Evolutionary conservation across 2,888 invertebrate genomes (phyloP).

Genomic region (Papilio elwesi): DNA sequence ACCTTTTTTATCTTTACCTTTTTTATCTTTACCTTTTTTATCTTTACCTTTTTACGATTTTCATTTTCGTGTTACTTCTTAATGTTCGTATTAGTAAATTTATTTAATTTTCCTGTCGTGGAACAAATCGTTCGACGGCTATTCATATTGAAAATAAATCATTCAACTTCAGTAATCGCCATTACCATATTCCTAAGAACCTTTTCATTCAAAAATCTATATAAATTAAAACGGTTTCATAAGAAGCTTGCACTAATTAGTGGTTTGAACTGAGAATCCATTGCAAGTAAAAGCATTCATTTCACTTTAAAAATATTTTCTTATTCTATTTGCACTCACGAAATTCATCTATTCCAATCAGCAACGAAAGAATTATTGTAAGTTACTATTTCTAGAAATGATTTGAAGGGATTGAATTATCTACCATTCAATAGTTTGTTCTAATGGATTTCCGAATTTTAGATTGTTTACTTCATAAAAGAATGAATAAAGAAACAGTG

Average conservation of each 20-base stretch:
- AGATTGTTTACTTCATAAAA: too few relatives aligned
- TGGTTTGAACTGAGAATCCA: constrained; percentile 1
- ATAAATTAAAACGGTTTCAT: not conserved
- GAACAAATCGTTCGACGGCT: too few relatives aligned
- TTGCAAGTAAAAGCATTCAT: constrained; percentile 1
- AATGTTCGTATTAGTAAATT: too few relatives aligned
- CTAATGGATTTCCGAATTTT: too few relatives aligned
- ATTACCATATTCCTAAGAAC: not conserved
- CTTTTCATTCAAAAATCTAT: not conserved
- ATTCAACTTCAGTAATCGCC: not conserved
- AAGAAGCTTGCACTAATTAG: constrained; percentile 17
- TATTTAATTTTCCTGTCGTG: too few relatives aligned
- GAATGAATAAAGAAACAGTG: too few relatives aligned
- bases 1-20: too few relatives aligned
- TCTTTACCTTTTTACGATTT: too few relatives aligned
- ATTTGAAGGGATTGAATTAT: too few relatives aligned
- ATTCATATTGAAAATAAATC: not conserved
- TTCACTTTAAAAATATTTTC: constrained; percentile 1
- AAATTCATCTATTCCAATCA: constrained; percentile 1
- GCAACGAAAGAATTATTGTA: not conserved
- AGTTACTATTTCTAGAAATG: not conserved
- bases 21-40: too few relatives aligned
- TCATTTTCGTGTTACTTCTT: too few relatives aligned
- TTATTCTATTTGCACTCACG: not conserved
- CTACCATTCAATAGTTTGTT: too few relatives aligned